These are phyloP conservation scores for Ambastaia sidthimunki DNA, from an alignment of 2,797 vertebrate genomes.

Conservation along the genomic window DNA sequence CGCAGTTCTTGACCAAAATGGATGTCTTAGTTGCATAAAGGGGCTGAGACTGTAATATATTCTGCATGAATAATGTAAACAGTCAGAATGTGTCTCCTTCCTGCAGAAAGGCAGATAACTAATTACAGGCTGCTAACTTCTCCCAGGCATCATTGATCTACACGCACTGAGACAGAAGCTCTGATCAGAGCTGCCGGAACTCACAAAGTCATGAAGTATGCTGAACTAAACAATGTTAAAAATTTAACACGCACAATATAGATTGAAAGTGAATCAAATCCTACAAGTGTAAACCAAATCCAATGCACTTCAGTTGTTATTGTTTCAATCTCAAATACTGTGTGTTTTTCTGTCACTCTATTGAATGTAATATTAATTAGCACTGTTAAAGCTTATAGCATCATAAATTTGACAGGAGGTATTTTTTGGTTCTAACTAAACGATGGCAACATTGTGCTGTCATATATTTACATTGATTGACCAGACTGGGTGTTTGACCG, in stretches of 20 bases:
- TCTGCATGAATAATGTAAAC: conserved; percentile 66
- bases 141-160: conserved; percentile 61
- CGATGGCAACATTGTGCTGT: no score
- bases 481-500: no score
- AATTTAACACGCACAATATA: neutral
- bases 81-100: conserved; percentile 62
- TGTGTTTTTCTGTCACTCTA: neutral
- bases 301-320: neutral
- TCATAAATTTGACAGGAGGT: no score
- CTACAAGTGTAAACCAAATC: neutral
- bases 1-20: conserved; percentile 45
- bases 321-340: neutral
- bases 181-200: conserved; percentile 32
- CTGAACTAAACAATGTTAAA: conserved; percentile 1
- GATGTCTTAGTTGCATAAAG: conserved; percentile 49
- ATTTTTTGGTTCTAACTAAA: no score
- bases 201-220: conserved; percentile 26
- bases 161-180: conserved; percentile 32
- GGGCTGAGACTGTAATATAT: conserved; percentile 59
- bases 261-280: neutral
- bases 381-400: no score
- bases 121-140: conserved; percentile 65
- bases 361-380: neutral
- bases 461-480: no score
- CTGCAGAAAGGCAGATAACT: conserved; percentile 56